Evolutionary conservation across 2,797 vertebrate genomes (phyloP), one percentile per base, ranked within the genome.

Genomic region (Anabacerthia variegaticeps): DNA sequence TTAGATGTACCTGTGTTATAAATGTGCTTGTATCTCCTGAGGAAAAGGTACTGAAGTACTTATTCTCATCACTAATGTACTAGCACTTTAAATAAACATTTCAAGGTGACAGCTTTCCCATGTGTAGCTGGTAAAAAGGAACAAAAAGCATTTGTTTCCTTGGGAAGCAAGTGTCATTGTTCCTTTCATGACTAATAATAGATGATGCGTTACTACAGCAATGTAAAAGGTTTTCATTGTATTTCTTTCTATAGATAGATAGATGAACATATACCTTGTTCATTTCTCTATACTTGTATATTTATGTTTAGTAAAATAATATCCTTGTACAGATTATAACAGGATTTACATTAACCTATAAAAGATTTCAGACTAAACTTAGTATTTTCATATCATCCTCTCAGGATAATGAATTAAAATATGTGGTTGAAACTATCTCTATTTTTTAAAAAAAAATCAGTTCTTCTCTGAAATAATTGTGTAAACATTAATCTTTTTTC

Each of bases 21-120:
- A 88, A 59, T 48, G 19, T 37, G 52, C 24, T 48, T 65, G 16
- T 65, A 30, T 23, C 21, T 78, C 51, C 39, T 34, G 19, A 21
- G 39, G 43, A 67, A 81, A 83, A 69, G n/a, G 11, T 51, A 88
- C 28, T 65, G 37, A 52, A 63, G 26, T 54, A 68, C 5, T 52
- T 66, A 59, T 67, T 63, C 49, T 67, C 17, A 37, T 37, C 82
- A 56, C 16, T 74, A 69, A 62, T 78, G 18, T 54, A 36, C n/a
- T 66, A 87, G 14, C 24, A 82, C 48, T 88, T 91, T 54, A 78
- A 88, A 91, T 72, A 94, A 86, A 73, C 68, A 36, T 81, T 90
- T 68, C 46, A 84, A 87, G n/a, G 39, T 85, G 39, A 65, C 34
- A 84, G 1, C 22, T 75, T 95, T 85, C 63, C 32, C 69, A 2